A percentile compares a stretch with the other conserved stretches of the same genome.
Evolutionary conservation across 2,888 invertebrate species (phyloP).

Genomic region (Chesias legatella): DNA sequence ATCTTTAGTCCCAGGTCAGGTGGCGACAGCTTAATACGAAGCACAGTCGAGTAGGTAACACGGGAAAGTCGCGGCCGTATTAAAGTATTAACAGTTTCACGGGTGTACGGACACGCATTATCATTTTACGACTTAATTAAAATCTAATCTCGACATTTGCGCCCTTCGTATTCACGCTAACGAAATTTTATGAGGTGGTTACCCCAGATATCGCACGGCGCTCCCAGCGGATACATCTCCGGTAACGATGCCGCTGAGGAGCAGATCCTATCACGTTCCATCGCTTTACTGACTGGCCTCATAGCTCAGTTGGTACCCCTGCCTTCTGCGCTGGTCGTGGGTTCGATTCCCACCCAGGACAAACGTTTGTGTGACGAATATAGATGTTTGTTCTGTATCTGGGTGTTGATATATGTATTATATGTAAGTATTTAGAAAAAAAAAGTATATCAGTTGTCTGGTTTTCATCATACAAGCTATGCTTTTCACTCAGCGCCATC

Average conservation of each 20-base stretch:
- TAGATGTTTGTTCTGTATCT: too few relatives aligned
- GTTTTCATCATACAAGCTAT: too few relatives aligned
- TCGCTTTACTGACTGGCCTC: too few relatives aligned
- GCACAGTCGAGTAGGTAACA: slow-evolving; percentile 5
- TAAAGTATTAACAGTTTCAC: slow-evolving; percentile 33
- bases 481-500: too few relatives aligned
- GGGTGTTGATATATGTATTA: too few relatives aligned
- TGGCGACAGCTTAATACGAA: slow-evolving; percentile 2
- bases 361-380: too few relatives aligned
- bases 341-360: too few relatives aligned
- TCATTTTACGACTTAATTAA: slow-evolving; percentile 45
- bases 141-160: slow-evolving; percentile 42
- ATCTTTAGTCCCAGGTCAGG: slow-evolving; percentile 1
- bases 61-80: slow-evolving; percentile 19
- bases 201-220: slow-evolving; percentile 18
- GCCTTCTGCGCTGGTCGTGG: too few relatives aligned
- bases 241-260: slow-evolving; percentile 19
- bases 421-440: too few relatives aligned
- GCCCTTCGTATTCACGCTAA: slow-evolving; percentile 30
- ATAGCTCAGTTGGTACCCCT: too few relatives aligned
- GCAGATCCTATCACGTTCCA: slow-evolving; percentile 26
- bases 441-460: too few relatives aligned
- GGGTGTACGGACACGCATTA: slow-evolving; percentile 33
- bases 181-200: slow-evolving; percentile 29
- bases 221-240: slow-evolving; percentile 26